phyloP scores from a whole-genome alignment of 2,888 invertebrate genomes.

The Isoperla grammatica region DNA sequence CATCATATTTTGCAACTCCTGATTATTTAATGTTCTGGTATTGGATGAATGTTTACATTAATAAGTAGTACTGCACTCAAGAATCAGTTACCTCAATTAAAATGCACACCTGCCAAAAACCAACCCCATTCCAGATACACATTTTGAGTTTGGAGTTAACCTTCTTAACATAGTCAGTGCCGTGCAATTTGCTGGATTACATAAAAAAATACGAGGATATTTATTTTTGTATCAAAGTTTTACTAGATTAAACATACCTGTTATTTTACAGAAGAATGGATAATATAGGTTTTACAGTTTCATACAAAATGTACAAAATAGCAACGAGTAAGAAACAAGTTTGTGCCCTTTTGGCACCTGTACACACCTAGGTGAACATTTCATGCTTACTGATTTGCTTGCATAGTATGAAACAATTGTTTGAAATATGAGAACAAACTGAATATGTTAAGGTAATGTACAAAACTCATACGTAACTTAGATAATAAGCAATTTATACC shows the following conservation, averaged over 20 bases:
- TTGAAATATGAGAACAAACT: too few relatives aligned
- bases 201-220: neutral
- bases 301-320: constrained; percentile 2
- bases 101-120: too few relatives aligned
- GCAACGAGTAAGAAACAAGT: constrained; percentile 3
- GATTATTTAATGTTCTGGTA: constrained; percentile 5
- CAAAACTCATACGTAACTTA: too few relatives aligned
- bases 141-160: too few relatives aligned
- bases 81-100: too few relatives aligned
- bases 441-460: too few relatives aligned
- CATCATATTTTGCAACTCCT: constrained; percentile 12
- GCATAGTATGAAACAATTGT: too few relatives aligned
- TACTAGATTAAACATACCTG: neutral
- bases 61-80: too few relatives aligned
- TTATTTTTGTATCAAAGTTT: constrained; percentile 1
- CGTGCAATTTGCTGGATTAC: neutral
- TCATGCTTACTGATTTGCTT: too few relatives aligned
- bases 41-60: too few relatives aligned
- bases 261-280: constrained; percentile 1
- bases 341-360: constrained; percentile 1
- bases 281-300: neutral
- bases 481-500: too few relatives aligned
- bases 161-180: neutral
- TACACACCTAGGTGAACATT: neutral
- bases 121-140: too few relatives aligned